Conservation (phyloP, 2,113 vertebrate genomes). For the Isichthys henryi region DNA sequence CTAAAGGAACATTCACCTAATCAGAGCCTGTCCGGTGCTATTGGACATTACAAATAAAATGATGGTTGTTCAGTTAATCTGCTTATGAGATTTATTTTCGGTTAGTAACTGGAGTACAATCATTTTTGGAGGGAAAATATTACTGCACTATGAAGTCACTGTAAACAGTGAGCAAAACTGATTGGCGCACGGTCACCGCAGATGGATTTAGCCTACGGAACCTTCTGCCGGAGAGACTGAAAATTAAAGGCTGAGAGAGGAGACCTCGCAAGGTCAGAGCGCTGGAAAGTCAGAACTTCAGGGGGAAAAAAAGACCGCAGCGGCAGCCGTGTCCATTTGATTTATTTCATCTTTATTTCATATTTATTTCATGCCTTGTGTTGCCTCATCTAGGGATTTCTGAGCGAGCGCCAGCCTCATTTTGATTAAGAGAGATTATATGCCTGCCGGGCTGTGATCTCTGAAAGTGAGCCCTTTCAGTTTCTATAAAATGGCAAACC, state of each 20-base stretch:
- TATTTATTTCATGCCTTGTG: background rate
- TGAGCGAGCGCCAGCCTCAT: background rate
- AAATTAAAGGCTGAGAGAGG: background rate
- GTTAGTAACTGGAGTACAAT: background rate
- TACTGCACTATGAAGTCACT: background rate
- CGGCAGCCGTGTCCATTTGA: background rate
- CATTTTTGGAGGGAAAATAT: constrained; percentile 2
- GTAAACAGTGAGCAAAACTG: background rate
- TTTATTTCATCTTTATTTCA: background rate
- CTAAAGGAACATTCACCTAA: background rate
- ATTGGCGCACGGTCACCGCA: background rate
- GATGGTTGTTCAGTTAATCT: background rate
- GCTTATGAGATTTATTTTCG: background rate
- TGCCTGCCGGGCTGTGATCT: background rate
- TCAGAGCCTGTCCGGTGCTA: background rate
- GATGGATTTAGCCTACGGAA: background rate
- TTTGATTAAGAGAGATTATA: background rate
- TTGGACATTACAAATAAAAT: background rate
- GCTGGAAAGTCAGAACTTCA: background rate
- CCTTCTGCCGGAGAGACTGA: background rate
- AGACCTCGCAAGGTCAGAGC: background rate
- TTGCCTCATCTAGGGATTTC: background rate
- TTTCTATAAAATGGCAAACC: background rate
- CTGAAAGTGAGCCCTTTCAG: background rate
- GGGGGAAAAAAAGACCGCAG: background rate